Evolutionary conservation across 2,113 vertebrate genomes (phyloP), one percentile per base, ranked within the genome.

Genomic region (Chaetodon trifascialis): DNA sequence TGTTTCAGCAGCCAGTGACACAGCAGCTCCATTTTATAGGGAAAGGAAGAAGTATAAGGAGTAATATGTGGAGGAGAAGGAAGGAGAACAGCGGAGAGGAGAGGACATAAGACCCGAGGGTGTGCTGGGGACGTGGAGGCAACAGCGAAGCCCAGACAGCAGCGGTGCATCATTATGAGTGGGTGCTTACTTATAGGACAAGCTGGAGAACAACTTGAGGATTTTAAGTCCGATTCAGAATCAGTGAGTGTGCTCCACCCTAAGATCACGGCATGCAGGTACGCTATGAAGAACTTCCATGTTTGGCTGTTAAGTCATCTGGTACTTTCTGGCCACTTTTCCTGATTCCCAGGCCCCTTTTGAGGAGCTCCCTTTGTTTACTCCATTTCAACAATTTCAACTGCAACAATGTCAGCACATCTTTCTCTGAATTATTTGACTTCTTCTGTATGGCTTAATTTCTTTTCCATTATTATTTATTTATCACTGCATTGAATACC

Each of bases 101-200:
- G 76, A 80, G 21, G 79, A 82, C 68, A 88, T 70, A 59, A 72
- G 71, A 73, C 85, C 80, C 58, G n/a, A 76, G 82, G 88, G 89
- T 83, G 79, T 38, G 63, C 56, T 86, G 68, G 66, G 63, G 74
- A 85, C 12, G 11, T 11, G 64, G 49, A 80, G 72, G 51, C 40
- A 60, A 52, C 47, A 2, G 71, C 73, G 36, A 23, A 65, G 47
- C 55, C 47, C 70, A 56, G 91, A 89, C 82, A 90, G 87, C 70
- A 49, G 84, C 42, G 36, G 64, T 89, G 92, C 84, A 90, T 91
- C 92, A 89, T 38, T 85, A 66, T 77, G 79, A 88, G 67, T 64
- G 58, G 86, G 88, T 88, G 88, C 76, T 91, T 80, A 74, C 63
- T 88, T 91, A 74, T 40, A 62, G 63, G 54, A 80, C 56, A 40